Evolutionary conservation across 30 jellyfish, hydroid and myxozoan species (phyloP), one percentile per base, ranked within the genome.

Genomic region (Nemopilema nomurai): DNA sequence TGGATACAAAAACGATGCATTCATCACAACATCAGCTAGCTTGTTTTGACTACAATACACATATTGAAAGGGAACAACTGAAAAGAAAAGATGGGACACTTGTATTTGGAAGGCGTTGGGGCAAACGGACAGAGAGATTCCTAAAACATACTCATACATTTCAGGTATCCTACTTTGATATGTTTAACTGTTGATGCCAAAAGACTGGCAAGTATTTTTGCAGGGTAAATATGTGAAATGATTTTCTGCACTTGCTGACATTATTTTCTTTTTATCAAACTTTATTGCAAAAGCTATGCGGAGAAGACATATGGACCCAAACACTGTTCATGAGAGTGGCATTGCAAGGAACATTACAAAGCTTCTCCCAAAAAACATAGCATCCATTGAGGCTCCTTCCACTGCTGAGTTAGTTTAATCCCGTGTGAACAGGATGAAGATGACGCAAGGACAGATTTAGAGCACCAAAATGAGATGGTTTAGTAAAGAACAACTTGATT

Each of bases 221-320:
- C 6, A 3, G 57, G 13, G 13, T 3, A 41, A 41, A 41, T 6
- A 3, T 3, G 13, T 41, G 6, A 6, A 41, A 41, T 41, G 13
- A 3, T 13, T 3, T 41, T 41, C 9, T 41, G 57, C 57, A 41
- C 9, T 41, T 41, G 9, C 57, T 41, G 57, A 41, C 6, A 41
- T 3, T 41, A 3, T 41, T 8, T 69, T 29, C 8, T 69, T n/a
- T 7, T 6, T 69, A 7, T 1, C 51, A 72, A 71, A 29, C 30
- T 28, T 72, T 1, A 72, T 72, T 1, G 83, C 83, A 72, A 72
- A 33, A 21, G 8, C 83, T 27, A 16, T 72, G 27, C 30, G 83
- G 83, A 7, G 83, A 3, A 71, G 69, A 71, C 83, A 72, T 72
- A 49, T 72, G 83, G 83, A 72, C 30, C 6, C 33, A 30, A 27